These are phyloP conservation scores for Oryzias sinensis DNA, from an alignment of 2,797 vertebrate genomes.

Conservation along the genomic window DNA sequence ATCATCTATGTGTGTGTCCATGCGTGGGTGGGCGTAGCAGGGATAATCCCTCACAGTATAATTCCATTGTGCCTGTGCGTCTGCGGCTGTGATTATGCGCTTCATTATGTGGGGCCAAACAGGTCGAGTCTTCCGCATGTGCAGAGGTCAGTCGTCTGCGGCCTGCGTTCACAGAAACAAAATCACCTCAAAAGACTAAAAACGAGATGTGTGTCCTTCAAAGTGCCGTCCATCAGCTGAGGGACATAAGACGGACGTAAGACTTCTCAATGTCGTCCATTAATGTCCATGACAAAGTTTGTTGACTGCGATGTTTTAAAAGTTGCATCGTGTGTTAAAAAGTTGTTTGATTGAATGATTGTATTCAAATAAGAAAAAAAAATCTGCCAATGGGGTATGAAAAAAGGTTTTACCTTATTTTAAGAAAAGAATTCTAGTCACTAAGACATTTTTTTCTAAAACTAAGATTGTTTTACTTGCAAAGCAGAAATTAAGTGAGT, in stretches of 20 bases:
- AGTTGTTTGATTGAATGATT: too few species aligned
- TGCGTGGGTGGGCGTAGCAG: conserved; percentile 21
- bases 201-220: conserved; percentile 28
- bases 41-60: conserved; percentile 64
- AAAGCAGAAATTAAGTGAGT: too few species aligned
- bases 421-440: too few species aligned
- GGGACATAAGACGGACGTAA: background rate
- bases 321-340: too few species aligned
- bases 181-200: conserved; percentile 45
- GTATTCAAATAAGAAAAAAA: too few species aligned
- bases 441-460: too few species aligned
- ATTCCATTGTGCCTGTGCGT: conserved; percentile 62
- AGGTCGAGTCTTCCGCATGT: conserved; percentile 36
- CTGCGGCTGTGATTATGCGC: conserved; percentile 58
- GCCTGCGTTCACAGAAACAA: conserved; percentile 27
- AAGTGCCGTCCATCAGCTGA: conserved; percentile 6
- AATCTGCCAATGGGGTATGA: too few species aligned
- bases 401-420: too few species aligned
- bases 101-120: conserved; percentile 51
- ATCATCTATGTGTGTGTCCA: conserved; percentile 5
- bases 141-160: conserved; percentile 44
- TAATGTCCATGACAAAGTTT: too few species aligned
- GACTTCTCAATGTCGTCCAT: too few species aligned
- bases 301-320: too few species aligned
- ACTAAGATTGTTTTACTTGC: too few species aligned